Evolutionary conservation across 2,888 invertebrate species (phyloP), one percentile per base, ranked within the genome.

Genomic region (Ctena decussata): DNA sequence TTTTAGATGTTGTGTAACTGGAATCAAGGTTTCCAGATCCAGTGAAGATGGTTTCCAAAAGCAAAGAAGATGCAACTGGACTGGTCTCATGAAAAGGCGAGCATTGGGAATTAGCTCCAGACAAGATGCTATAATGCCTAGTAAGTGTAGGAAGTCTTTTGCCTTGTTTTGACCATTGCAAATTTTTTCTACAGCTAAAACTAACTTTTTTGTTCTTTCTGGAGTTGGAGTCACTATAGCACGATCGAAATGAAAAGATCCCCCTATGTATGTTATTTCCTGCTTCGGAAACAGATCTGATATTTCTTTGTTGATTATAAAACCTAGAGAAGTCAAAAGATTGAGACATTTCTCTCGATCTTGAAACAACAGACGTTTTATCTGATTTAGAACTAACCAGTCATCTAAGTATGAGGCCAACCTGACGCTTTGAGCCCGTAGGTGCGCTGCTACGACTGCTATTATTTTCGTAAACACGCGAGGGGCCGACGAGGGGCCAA

Each of bases 91-190:
- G n/a, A n/a, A 41, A 0, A 78, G 79, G 21, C 81, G 44, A 11
- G 82, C 82, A 69, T 80, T 73, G 15, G 80, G 82, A 44, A 85
- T 57, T 12, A 82, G 32, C 32, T 85, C 85, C 53, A 80, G 44
- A 39, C 82, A 82, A 15, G 79, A 82, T 3, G 82, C 82, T 53
- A 80, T 74, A 0, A 80, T 6, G 0, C 80, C 85, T 30, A 82
- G 57, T 0, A 85, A 32, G 30, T 77, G 74, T 32, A 85, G 44
- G 35, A 70, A 77, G 21, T 82, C 46, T 73, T 35, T 73, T 53
- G 60, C 79, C 6, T 65, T 27, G 11, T 39, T 21, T 53, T 27
- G 24, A 1, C 0, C n/a, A 6, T 0, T 53, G 15, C 32, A 15
- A 15, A 39, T 24, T 11, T 44, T 32, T n/a, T 35, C 24, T 30